Base-by-base conservation (phyloP, 30 jellyfish, hydroid and myxozoan genomes). In the Aurelia sp. region DNA sequence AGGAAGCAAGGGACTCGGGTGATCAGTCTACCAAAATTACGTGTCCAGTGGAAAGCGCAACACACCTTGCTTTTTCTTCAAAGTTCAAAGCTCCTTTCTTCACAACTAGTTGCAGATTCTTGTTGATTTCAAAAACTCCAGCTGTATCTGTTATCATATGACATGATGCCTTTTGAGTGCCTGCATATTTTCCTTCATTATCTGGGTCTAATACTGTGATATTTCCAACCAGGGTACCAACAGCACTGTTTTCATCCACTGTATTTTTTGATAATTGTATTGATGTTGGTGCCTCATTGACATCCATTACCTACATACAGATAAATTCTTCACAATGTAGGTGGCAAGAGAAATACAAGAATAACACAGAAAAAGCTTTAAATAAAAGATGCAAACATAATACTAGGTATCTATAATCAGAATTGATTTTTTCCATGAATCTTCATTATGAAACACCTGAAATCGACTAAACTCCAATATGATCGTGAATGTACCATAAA, bases 241-340 rank as follows among this genome's bases (percentile, higher is more conserved):
- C 63, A 6, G 88, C 81, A 4, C 86, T 66, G 40, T 91, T 91
- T 58, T 91, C 98, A 11, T 81, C 76, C 11, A 86, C 92, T 30
- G 37, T 41, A 23, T 73, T 55, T 15, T 37, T 66, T 6, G 95
- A 62, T 11, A 92, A 44, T 9, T 48, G 13, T 66, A 92, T 22
- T 30, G 86, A 77, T 6, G 86, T 86, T 61, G 98, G 98, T 4
- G 98, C 90, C 63, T 92, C 98, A 66, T 92, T 92, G 1, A 92
- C 84, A 53, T 92, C 98, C 51, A 71, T 48, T 23, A 92, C 96
- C 90, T 86, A 21, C 55, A 44, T 7, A 44, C 10, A 44, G 8
- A 44, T 7, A 44, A 44, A 8, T 8, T 44, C 55, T 5, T 44
- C 55, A 44, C 6, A 40, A 40, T 40, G 3, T 40, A 8, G 6